phyloP scores from a whole-genome alignment of 2,113 vertebrate species.

The Mungos mungo region DNA sequence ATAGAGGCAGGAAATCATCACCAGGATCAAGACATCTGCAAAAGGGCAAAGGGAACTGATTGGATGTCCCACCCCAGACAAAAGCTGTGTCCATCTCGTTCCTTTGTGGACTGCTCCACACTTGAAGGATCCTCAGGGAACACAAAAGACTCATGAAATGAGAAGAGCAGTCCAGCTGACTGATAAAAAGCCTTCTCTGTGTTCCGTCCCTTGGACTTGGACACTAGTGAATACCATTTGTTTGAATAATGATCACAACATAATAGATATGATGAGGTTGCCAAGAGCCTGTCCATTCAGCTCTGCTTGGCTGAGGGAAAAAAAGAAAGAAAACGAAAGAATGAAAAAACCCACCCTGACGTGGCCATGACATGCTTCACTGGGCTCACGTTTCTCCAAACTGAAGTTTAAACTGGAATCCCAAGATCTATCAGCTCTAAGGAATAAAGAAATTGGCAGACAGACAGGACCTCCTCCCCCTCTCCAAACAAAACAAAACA shows the following conservation, averaged over 20 bases:
- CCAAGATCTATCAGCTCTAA: not conserved
- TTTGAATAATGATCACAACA: conserved; percentile 74
- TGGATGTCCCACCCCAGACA: conserved; percentile 37
- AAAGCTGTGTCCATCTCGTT: conserved; percentile 14
- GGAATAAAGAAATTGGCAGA: conserved; percentile 46
- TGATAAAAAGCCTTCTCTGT: conserved; percentile 57
- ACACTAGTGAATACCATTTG: conserved; percentile 63
- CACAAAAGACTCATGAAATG: conserved; percentile 26
- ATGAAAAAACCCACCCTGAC: not conserved
- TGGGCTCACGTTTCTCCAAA: conserved; percentile 36
- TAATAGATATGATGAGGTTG: conserved; percentile 69
- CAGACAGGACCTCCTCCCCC: not conserved
- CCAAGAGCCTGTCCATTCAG: conserved; percentile 66
- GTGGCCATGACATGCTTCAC: not conserved
- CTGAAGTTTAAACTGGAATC: conserved; percentile 22
- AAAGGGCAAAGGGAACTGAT: not conserved
- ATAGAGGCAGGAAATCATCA: not conserved
- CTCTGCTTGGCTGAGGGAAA: not conserved
- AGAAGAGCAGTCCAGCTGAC: not conserved
- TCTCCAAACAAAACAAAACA: not conserved
- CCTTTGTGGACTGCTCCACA: not conserved
- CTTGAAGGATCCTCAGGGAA: not conserved
- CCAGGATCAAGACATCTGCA: conserved; percentile 50
- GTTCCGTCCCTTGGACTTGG: conserved; percentile 47
- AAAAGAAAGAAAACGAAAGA: not conserved